Conservation (phyloP, 2,888 invertebrate genomes). For the Mayetiola destructor region DNA sequence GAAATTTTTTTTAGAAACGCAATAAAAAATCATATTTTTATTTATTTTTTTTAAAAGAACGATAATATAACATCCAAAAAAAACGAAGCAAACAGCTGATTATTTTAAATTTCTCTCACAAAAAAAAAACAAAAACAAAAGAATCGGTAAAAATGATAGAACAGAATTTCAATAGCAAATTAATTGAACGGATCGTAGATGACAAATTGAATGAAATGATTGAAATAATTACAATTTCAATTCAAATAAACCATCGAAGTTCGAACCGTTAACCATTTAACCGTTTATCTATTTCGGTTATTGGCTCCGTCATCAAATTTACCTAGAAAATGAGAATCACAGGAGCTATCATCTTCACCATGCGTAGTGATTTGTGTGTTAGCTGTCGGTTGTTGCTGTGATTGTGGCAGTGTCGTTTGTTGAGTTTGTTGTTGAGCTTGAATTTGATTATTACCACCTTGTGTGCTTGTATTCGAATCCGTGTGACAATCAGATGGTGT, state of each 20-base stretch:
- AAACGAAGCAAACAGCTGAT: background rate
- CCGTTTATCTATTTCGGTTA: too few relatives aligned
- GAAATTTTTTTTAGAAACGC: too few relatives aligned
- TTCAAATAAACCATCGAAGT: too few relatives aligned
- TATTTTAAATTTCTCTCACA: background rate
- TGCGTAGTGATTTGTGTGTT: slow-evolving; percentile 25
- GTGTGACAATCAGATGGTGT: slow-evolving; percentile 27
- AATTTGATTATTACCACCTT: slow-evolving; percentile 13
- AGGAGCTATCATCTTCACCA: slow-evolving; percentile 27
- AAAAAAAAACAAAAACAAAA: background rate
- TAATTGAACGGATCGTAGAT: too few relatives aligned
- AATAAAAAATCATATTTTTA: background rate
- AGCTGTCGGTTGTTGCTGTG: background rate
- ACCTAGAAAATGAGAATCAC: slow-evolving; percentile 22
- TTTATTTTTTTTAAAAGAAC: background rate
- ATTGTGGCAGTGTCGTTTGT: background rate
- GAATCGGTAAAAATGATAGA: background rate
- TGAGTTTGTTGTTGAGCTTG: slow-evolving; percentile 8
- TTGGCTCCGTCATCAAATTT: too few relatives aligned
- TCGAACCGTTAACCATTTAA: too few relatives aligned
- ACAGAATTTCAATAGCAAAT: too few relatives aligned
- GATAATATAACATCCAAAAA: background rate
- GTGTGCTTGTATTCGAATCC: slow-evolving; percentile 24
- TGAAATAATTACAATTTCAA: too few relatives aligned
- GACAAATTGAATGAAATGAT: too few relatives aligned